Evolutionary conservation across 2,888 invertebrate genomes (phyloP).

Genomic region (Malacosoma neustria): DNA sequence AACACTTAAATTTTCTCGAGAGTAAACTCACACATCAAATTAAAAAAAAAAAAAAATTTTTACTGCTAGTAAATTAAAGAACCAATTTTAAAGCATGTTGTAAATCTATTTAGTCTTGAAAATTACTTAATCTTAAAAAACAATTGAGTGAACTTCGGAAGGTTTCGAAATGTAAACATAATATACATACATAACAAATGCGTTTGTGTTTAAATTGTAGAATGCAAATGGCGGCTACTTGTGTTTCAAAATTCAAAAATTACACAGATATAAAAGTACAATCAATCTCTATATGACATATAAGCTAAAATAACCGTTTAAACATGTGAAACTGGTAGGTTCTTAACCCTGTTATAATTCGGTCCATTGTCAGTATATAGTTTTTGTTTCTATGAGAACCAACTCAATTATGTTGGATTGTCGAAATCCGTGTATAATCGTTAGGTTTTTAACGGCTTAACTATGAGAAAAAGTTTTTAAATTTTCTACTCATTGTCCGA

Average conservation of each 20-base stretch:
- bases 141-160: too few species aligned
- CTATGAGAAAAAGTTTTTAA: constrained; percentile 59
- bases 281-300: constrained; percentile 68
- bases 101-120: too few species aligned
- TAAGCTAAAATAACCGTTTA: constrained; percentile 57
- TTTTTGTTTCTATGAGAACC: constrained; percentile 69
- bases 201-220: neutral
- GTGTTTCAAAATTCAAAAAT: constrained; percentile 5
- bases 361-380: constrained; percentile 64
- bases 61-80: too few species aligned
- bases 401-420: constrained; percentile 57
- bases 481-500: constrained; percentile 58
- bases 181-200: too few species aligned
- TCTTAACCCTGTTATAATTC: constrained; percentile 66
- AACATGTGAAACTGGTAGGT: constrained; percentile 65
- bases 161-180: too few species aligned
- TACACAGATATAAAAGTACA: constrained; percentile 41
- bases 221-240: neutral
- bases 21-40: too few species aligned
- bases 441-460: constrained; percentile 64
- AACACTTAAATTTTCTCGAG: too few species aligned
- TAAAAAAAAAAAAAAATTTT: too few species aligned
- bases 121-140: too few species aligned
- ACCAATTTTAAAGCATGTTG: too few species aligned
- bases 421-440: constrained; percentile 68